A percentile compares a stretch with the other conserved stretches of the same genome.
These are phyloP conservation scores for Orchestia grillus DNA, from an alignment of 1,140 invertebrate species.

Conservation along the genomic window DNA sequence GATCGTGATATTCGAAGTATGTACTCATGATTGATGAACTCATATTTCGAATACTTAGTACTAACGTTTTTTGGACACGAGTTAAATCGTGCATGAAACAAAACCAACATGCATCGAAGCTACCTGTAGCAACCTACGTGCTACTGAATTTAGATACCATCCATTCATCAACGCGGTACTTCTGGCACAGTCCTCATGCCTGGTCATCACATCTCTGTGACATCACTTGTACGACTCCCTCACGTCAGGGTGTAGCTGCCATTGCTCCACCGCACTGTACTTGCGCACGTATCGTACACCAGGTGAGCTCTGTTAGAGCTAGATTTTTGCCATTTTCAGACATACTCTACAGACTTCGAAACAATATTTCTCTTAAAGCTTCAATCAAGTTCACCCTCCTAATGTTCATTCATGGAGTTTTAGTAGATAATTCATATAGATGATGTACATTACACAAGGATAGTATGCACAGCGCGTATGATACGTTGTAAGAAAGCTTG, in stretches of 20 bases:
- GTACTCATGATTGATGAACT: too few relatives aligned
- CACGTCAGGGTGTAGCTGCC: not conserved
- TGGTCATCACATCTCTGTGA: not conserved
- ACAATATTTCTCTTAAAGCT: not conserved
- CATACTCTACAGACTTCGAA: not conserved
- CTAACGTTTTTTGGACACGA: too few relatives aligned
- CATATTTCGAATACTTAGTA: too few relatives aligned
- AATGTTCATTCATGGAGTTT: not conserved
- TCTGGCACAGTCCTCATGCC: not conserved
- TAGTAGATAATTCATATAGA: not conserved
- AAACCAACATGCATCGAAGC: too few relatives aligned
- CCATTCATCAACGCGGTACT: not conserved
- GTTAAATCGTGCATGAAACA: too few relatives aligned
- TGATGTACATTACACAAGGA: not conserved
- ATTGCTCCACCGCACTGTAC: not conserved
- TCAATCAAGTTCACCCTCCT: not conserved
- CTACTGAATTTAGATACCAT: not conserved
- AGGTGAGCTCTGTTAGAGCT: not conserved
- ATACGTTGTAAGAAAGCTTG: too few relatives aligned
- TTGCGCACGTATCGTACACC: not conserved
- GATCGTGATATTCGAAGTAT: too few relatives aligned
- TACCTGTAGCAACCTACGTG: too few relatives aligned
- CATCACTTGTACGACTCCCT: not conserved
- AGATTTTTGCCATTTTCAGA: not conserved
- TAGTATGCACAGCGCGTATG: not conserved